These are phyloP conservation scores for Palloptera scutellata DNA, from an alignment of 2,888 invertebrate species.

Conservation along the genomic window DNA sequence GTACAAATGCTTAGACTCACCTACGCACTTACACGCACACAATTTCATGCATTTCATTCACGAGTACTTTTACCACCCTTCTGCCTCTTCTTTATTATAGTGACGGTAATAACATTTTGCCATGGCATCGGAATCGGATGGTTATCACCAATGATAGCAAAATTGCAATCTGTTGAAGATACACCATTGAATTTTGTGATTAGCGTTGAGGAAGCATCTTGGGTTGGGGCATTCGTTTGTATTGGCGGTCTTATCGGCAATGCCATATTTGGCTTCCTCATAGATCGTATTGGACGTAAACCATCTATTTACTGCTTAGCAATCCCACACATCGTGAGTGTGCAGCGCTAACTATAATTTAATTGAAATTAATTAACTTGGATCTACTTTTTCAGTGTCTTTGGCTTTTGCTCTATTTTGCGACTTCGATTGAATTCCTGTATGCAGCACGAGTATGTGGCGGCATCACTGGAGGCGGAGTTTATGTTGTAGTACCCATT, in stretches of 20 bases:
- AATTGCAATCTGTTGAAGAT: constrained; percentile 46
- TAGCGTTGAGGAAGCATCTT: constrained; percentile 55
- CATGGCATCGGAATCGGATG: constrained; percentile 60
- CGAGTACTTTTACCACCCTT: not conserved
- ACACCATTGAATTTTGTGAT: constrained; percentile 52
- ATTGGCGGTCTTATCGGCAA: constrained; percentile 58
- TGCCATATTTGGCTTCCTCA: constrained; percentile 49
- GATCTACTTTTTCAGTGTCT: constrained; percentile 44
- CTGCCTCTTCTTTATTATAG: constrained; percentile 37
- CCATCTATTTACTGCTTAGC: constrained; percentile 52
- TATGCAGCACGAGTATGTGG: constrained; percentile 56
- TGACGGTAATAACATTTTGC: constrained; percentile 52
- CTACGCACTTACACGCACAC: not conserved
- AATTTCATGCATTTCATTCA: too few relatives aligned
- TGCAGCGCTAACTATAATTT: too few relatives aligned
- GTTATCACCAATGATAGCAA: constrained; percentile 55
- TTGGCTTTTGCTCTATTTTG: constrained; percentile 57
- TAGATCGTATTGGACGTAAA: constrained; percentile 57
- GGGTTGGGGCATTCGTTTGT: constrained; percentile 57
- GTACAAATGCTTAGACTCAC: too few relatives aligned
- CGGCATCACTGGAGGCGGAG: constrained; percentile 60
- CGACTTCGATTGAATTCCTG: constrained; percentile 50
- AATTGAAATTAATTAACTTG: not conserved
- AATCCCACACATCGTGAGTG: constrained; percentile 57
- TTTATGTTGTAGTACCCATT: constrained; percentile 55